Percentiles rank a stretch among this genome's conserved stretches.
phyloP scores from a whole-genome alignment of 1,140 invertebrate genomes.

The Pseudomyrmex cubaensis region DNA sequence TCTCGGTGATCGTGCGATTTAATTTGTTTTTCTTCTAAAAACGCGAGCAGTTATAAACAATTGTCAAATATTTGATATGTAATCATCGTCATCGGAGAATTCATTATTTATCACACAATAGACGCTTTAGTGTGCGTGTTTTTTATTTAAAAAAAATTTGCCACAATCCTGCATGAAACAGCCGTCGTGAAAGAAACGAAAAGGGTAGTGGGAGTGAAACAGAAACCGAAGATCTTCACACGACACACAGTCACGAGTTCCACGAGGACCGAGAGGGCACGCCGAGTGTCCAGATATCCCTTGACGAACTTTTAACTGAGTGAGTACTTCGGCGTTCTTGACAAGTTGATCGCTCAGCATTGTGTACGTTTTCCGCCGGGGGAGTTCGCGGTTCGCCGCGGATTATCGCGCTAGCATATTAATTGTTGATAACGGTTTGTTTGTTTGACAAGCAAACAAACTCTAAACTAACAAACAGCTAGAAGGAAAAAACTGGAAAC shows the following conservation, averaged over 20 bases:
- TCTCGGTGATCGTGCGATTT: no score
- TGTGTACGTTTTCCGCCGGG: no score
- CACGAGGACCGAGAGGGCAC: slow-evolving; percentile 81
- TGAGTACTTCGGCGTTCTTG: slow-evolving; percentile 83
- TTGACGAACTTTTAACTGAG: slow-evolving; percentile 85
- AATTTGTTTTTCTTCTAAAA: background rate
- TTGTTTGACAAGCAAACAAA: no score
- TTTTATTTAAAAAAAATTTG: slow-evolving; percentile 76
- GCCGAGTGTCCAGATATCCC: slow-evolving; percentile 81
- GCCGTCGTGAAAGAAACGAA: slow-evolving; percentile 84
- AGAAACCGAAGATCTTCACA: slow-evolving; percentile 83
- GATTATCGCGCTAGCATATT: no score
- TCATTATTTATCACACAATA: slow-evolving; percentile 64
- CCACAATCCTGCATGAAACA: slow-evolving; percentile 82
- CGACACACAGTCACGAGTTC: slow-evolving; percentile 81
- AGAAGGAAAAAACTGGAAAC: no score
- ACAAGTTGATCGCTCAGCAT: no score
- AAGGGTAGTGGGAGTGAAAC: slow-evolving; percentile 85
- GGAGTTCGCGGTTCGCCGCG: no score
- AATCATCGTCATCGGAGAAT: slow-evolving; percentile 45
- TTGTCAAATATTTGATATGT: slow-evolving; percentile 5
- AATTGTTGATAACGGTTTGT: no score
- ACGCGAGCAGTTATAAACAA: slow-evolving; percentile 54
- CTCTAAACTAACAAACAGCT: no score
- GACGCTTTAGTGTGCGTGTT: slow-evolving; percentile 67